Evolutionary conservation across 2,888 invertebrate genomes (phyloP).

Genomic region (Stramonita haemastoma): DNA sequence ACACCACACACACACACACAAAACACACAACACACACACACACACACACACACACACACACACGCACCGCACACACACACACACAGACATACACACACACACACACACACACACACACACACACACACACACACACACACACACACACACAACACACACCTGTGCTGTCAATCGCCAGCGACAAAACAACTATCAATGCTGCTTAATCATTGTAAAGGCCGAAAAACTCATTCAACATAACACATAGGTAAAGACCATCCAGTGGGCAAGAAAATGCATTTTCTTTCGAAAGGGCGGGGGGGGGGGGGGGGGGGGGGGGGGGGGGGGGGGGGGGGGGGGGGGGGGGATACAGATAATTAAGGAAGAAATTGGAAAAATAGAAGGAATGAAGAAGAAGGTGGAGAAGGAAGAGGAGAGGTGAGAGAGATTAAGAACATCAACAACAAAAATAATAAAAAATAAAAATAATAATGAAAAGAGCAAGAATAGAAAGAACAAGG

Average conservation of each 20-base stretch:
- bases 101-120: background rate
- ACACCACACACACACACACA: constrained; percentile 11
- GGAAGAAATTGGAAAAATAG: background rate
- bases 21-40: background rate
- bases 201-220: background rate
- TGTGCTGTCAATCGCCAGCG: background rate
- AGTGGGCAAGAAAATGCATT: background rate
- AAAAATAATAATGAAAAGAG: background rate
- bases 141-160: background rate
- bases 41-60: no score
- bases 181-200: background rate
- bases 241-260: background rate
- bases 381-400: background rate
- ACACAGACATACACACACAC: background rate
- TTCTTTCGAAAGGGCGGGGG: no score
- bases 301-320: background rate
- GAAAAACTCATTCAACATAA: no score
- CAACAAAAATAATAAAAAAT: background rate
- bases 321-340: background rate
- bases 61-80: no score
- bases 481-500: background rate
- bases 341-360: background rate
- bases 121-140: background rate
- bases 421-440: background rate
- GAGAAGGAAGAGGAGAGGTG: background rate